phyloP scores from a whole-genome alignment of 2,888 invertebrate species.

The Amblyjoppa proteus region DNA sequence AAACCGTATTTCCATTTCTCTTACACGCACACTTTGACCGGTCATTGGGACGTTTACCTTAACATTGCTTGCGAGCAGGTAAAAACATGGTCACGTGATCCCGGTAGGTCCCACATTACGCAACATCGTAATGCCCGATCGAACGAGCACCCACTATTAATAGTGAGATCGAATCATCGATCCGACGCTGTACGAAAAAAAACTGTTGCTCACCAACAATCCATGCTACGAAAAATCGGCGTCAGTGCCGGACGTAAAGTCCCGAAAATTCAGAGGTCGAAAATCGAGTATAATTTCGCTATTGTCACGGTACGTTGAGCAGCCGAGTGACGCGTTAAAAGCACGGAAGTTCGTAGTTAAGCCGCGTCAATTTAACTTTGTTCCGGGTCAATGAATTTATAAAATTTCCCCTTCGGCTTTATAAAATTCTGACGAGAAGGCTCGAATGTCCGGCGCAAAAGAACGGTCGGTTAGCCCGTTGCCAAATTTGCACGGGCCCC shows the following conservation, averaged over 20 bases:
- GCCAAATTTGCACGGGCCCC: no score
- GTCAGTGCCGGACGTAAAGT: neutral
- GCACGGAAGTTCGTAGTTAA: neutral
- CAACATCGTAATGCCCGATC: neutral
- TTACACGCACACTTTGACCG: no score
- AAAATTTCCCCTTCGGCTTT: neutral
- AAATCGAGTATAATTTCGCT: neutral
- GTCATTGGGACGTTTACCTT: no score
- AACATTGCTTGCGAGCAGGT: no score
- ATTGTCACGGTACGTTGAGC: neutral
- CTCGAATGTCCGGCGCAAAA: neutral
- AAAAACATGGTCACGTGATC: neutral
- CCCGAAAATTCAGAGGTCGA: neutral
- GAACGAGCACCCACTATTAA: neutral
- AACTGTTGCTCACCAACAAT: no score
- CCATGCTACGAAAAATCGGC: neutral
- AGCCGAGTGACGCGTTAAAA: conserved; percentile 7
- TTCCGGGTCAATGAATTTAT: neutral
- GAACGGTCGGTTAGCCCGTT: neutral
- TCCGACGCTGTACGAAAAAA: no score
- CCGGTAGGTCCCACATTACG: neutral
- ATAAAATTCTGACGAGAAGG: neutral
- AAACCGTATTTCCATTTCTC: no score
- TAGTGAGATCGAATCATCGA: neutral
- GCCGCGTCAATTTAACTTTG: neutral